A percentile compares a stretch with the other conserved stretches of the same genome.
Evolutionary conservation across 2,888 invertebrate genomes (phyloP).

Genomic region (Galeruca laticollis): DNA sequence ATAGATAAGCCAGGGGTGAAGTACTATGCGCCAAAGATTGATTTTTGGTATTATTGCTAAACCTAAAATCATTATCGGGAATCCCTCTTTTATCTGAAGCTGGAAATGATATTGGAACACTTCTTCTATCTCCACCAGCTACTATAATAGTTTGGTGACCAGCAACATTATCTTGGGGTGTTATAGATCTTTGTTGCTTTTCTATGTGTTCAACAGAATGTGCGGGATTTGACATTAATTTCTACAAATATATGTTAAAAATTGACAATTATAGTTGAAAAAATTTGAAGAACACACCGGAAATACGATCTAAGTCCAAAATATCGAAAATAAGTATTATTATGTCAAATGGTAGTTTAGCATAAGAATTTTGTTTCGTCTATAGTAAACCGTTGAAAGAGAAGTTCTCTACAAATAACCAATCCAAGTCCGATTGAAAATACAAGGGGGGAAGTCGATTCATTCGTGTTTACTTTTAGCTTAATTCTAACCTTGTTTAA

Average conservation of each 20-base stretch:
- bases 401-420: too few relatives aligned
- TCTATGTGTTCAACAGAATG: slow-evolving; percentile 90
- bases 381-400: too few relatives aligned
- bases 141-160: slow-evolving; percentile 47
- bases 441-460: too few relatives aligned
- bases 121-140: slow-evolving; percentile 56
- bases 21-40: slow-evolving; percentile 27
- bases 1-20: slow-evolving; percentile 57
- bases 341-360: too few relatives aligned
- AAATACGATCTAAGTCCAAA: too few relatives aligned
- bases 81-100: slow-evolving; percentile 45
- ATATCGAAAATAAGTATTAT: too few relatives aligned
- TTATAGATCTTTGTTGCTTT: slow-evolving; percentile 83
- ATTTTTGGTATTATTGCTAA: slow-evolving; percentile 69
- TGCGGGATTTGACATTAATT: slow-evolving; percentile 86
- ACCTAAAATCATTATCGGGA: slow-evolving; percentile 69
- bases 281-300: too few relatives aligned
- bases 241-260: slow-evolving; percentile 51
- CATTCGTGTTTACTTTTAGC: too few relatives aligned
- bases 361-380: too few relatives aligned
- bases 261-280: neutral
- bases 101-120: slow-evolving; percentile 59
- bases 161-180: slow-evolving; percentile 72
- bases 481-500: too few relatives aligned
- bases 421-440: too few relatives aligned